Conservation (phyloP, 2,888 invertebrate genomes). For the Lochmaea crataegi region DNA sequence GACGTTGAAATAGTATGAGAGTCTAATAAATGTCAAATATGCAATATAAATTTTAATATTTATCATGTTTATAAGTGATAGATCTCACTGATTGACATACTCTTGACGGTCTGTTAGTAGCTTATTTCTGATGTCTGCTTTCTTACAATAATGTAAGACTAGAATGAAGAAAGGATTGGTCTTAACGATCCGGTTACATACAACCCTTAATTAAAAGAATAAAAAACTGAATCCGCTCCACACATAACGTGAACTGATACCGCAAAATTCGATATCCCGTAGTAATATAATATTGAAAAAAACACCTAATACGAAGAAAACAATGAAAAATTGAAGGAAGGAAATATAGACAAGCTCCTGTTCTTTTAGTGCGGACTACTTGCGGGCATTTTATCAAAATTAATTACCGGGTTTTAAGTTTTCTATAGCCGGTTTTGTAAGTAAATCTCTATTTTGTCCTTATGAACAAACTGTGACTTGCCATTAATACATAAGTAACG, state of each 20-base stretch:
- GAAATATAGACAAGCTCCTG: conserved; percentile 57
- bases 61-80: too few species aligned
- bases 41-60: too few species aligned
- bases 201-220: conserved; percentile 26
- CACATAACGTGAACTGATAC: conserved; percentile 47
- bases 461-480: conserved; percentile 64
- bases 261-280: conserved; percentile 61
- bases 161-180: conserved; percentile 1
- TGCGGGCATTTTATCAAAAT: conserved; percentile 54
- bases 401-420: conserved; percentile 58
- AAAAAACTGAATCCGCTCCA: conserved; percentile 42
- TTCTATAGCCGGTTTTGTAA: conserved; percentile 60
- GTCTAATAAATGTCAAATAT: too few species aligned
- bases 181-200: neutral
- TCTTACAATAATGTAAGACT: neutral
- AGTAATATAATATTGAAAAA: conserved; percentile 60
- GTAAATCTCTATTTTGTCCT: conserved; percentile 65
- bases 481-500: conserved; percentile 63
- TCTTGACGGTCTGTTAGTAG: neutral
- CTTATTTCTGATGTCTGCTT: neutral
- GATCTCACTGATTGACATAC: too few species aligned
- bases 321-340: conserved; percentile 56
- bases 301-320: conserved; percentile 50
- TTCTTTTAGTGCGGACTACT: conserved; percentile 11
- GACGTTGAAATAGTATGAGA: too few species aligned